Conservation (phyloP, 1,140 invertebrate genomes). For the Asbolus verrucosus region DNA sequence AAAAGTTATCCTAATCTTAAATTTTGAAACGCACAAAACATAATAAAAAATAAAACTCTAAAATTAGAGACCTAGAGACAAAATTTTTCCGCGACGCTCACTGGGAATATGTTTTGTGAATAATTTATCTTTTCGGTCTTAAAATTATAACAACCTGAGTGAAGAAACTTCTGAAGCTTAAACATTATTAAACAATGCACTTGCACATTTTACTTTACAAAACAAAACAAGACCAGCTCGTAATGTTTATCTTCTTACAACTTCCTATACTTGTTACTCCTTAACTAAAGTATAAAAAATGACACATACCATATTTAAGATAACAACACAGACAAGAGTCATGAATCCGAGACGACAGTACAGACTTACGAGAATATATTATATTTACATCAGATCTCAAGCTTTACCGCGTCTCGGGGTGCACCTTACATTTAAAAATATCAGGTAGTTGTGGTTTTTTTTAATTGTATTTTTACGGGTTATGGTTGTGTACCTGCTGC, state of each 20-base stretch:
- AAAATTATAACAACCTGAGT: conserved; percentile 38
- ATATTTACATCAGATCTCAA: conserved; percentile 54
- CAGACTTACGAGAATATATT: conserved; percentile 44
- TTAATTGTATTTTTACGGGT: conserved; percentile 27
- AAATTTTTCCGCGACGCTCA: conserved; percentile 33
- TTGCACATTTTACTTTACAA: conserved; percentile 37
- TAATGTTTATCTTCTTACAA: conserved; percentile 48
- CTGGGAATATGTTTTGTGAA: conserved; percentile 5
- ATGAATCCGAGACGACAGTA: conserved; percentile 43
- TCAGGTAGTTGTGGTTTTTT: conserved; percentile 41
- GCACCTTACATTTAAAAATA: conserved; percentile 45
- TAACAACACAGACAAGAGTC: conserved; percentile 54
- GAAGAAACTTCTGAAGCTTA: conserved; percentile 37
- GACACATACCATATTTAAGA: conserved; percentile 51
- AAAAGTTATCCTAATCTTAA: background rate
- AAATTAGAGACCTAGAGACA: conserved; percentile 40
- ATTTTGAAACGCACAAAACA: conserved; percentile 1
- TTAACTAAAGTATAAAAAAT: conserved; percentile 54
- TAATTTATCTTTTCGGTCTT: conserved; percentile 29
- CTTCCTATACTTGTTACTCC: conserved; percentile 43
- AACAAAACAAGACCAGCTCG: conserved; percentile 58
- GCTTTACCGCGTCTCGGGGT: conserved; percentile 37
- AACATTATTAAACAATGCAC: conserved; percentile 32
- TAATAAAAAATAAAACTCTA: conserved; percentile 15
- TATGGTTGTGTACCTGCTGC: conserved; percentile 61